Base-by-base conservation (phyloP, 2,797 vertebrate species). In the Pangasius djambal region DNA sequence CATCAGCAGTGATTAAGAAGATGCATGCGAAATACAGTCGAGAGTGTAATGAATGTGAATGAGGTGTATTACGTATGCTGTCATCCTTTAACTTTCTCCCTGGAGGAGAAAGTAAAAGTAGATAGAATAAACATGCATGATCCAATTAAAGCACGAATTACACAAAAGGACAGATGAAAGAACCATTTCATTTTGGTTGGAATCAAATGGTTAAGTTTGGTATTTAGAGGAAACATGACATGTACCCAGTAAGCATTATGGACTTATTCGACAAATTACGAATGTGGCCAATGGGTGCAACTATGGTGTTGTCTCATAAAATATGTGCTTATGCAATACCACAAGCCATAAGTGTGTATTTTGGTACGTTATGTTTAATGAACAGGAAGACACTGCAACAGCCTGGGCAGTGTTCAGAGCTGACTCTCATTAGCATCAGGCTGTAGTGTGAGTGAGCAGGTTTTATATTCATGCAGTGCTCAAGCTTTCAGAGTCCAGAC, bases 381-480 rank as follows among this genome's bases (percentile, higher is more conserved):
- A 77, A 20, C 44, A 48, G 85, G 59, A 87, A 83, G 69, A 18
- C 34, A 55, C 57, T 82, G 59, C n/a, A 81, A 82, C 85, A 79
- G 52, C 22, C 13, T 37, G 25, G 59, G 9, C 57, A 50, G 13
- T 84, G 70, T 84, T 87, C 48, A 77, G 18, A 34, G 6, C 85
- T 86, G 57, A 75, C 2, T 79, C 57, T 90, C 81, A 88, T 90
- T 87, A 86, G 85, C 61, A 89, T 88, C 86, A 85, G 61, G 70
- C 87, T 61, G 79, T 40, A 28, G 22, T 82, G 78, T 59, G 44
- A 72, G 72, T 12, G 74, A 85, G 83, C 74, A 82, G 75, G 65
- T 87, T 91, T 88, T 82, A 88, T 84, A 88, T 90, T 85, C 88
- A 88, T 82, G 79, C 15, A 85, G 81, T 89, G 50, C 85, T 87